These are phyloP conservation scores for Spialia ferax DNA, from an alignment of 2,888 invertebrate species.

Conservation along the genomic window DNA sequence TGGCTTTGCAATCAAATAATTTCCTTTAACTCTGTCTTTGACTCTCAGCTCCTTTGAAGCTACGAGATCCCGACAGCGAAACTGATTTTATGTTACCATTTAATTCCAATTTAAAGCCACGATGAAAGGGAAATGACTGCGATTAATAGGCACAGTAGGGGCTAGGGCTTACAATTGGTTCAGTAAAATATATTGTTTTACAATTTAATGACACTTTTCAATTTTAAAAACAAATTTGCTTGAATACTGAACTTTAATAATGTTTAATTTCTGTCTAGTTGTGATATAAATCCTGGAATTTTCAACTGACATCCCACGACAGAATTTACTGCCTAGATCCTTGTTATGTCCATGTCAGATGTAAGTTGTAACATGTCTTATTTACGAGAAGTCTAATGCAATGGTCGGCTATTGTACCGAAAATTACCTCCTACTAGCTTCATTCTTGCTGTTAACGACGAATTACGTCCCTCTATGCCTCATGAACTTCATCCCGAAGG, in stretches of 20 bases:
- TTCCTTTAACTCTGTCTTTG: constrained; percentile 27
- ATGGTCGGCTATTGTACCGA: background rate
- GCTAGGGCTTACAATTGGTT: background rate
- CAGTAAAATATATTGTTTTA: background rate
- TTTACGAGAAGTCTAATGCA: background rate
- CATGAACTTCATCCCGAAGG: constrained; percentile 28
- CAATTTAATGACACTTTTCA: background rate
- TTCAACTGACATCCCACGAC: background rate
- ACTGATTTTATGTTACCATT: constrained; percentile 11
- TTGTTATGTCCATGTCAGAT: background rate
- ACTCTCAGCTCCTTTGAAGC: constrained; percentile 16
- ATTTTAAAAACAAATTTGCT: no score
- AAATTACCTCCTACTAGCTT: background rate
- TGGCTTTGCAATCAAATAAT: constrained; percentile 28
- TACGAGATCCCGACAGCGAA: constrained; percentile 6
- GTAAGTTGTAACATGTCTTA: background rate
- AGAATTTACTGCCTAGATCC: no score
- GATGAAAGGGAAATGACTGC: constrained; percentile 4
- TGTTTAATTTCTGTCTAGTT: background rate
- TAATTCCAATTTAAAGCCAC: background rate
- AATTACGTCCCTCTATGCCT: constrained; percentile 21
- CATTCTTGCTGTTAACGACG: background rate
- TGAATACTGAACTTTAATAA: background rate
- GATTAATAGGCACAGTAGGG: background rate
- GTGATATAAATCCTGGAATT: background rate